phyloP scores from a whole-genome alignment of 2,797 vertebrate species.

The Diceros bicornis region DNA sequence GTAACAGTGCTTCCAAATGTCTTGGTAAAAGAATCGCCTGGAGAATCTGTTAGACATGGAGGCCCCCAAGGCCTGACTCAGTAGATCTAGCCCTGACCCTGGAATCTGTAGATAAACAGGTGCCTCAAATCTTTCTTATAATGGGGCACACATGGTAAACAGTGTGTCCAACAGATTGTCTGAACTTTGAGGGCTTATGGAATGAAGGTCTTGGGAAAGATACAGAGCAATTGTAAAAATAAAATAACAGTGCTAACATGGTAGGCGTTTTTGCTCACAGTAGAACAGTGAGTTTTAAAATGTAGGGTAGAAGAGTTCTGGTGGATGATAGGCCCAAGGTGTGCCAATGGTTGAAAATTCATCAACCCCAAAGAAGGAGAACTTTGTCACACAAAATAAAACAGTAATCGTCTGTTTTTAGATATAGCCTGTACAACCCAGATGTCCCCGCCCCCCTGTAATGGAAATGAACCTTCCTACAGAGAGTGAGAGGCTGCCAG shows the following conservation, averaged over 20 bases:
- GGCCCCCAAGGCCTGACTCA: not conserved
- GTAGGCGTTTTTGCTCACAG: not conserved
- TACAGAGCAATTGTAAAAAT: not conserved
- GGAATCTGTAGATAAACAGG: not conserved
- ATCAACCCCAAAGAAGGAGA: not conserved
- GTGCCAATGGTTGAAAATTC: not conserved
- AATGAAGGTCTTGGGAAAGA: not conserved
- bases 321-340: not conserved
- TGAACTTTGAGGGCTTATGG: not conserved
- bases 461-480: fast-evolving
- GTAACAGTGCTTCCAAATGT: not conserved
- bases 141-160: fast-evolving
- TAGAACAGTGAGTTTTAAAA: not conserved
- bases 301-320: too few relatives aligned
- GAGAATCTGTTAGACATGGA: fast-evolving
- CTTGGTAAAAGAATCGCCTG: not conserved
- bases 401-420: fast-evolving
- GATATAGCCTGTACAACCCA: fast-evolving
- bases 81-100: too few relatives aligned
- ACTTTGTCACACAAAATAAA: not conserved
- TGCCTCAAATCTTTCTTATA: fast-evolving
- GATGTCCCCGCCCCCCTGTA: fast-evolving
- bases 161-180: fast-evolving
- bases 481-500: too few relatives aligned
- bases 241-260: not conserved